A percentile compares a stretch with the other conserved stretches of the same genome.
Conservation (phyloP, 2,113 vertebrate species). For the Aspiorhynchus laticeps region DNA sequence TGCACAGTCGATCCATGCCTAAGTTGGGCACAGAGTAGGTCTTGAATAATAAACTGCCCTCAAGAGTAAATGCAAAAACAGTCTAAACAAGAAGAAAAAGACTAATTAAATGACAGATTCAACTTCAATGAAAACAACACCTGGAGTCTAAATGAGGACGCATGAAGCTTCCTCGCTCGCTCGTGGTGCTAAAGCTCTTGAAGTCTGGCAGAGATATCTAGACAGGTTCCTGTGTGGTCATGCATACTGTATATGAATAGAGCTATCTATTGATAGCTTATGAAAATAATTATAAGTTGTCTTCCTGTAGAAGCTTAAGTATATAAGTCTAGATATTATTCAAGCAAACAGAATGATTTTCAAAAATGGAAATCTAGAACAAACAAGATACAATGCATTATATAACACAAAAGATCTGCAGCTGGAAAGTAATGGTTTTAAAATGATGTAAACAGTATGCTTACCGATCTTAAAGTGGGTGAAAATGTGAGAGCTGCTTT, state of each 20-base stretch:
- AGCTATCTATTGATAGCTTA: not conserved
- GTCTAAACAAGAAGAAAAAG: not conserved
- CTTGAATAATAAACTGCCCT: not conserved
- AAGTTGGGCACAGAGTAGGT: not conserved
- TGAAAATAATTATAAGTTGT: not conserved
- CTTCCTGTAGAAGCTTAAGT: not conserved
- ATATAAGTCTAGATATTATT: not conserved
- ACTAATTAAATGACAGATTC: not conserved
- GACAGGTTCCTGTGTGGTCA: slow-evolving; percentile 5
- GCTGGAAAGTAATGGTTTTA: not conserved
- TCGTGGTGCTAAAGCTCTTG: not conserved
- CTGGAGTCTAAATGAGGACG: not conserved
- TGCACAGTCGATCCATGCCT: slow-evolving; percentile 27
- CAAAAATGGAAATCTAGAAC: not conserved
- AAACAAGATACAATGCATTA: not conserved
- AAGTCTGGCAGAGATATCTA: not conserved
- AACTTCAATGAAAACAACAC: not conserved
- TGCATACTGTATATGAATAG: not conserved
- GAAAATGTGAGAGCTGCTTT: slow-evolving; percentile 2
- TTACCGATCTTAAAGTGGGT: not conserved
- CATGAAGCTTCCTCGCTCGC: not conserved
- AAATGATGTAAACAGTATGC: not conserved
- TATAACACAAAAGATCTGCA: not conserved
- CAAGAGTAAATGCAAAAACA: not conserved
- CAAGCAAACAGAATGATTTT: not conserved